Base-by-base conservation (phyloP, 2,888 invertebrate species). In the Eustalomyia histrio region DNA sequence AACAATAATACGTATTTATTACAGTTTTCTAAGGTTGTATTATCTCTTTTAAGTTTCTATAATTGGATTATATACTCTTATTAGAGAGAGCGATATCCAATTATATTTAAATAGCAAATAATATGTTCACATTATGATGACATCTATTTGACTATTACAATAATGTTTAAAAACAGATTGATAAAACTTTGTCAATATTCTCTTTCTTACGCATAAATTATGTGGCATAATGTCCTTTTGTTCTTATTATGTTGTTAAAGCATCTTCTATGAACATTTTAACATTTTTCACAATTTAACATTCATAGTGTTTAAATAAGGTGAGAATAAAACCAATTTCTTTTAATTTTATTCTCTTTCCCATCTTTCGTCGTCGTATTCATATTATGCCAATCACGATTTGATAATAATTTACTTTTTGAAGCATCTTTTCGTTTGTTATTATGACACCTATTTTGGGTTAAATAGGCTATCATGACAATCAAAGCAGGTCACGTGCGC, bases 381-480 rank as follows among this genome's bases (percentile, higher is more conserved):
- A 55, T 39, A 24, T 63, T 73, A 76, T 82, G 79, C 79, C 79
- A 79, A 76, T 75, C 79, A 76, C 79, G 82, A 76, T 82, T 82
- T 82, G 50, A 82, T 79, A 79, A 76, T 79, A 82, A 76, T 79
- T 81, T 75, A 76, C 76, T 73, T 76, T 74, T 53, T 64, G 60
- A 65, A 76, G 64, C 71, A 81, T 81, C 50, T 75, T 78, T 81
- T 78, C 74, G 61, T 78, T 83, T 76, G 71, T 63, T 64, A 76
- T 81, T 81, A 82, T 83, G 83, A 80, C 84, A 83, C 69, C 67
- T 79, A 80, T 80, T 80, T 82, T 61, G 76, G 79, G 68, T 75
- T 76, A 81, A 79, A 76, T 83, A 79, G 71, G 79, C 76, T 71
- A 82, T 63, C 72, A 78, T 80, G 39, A 69, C 63, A 75, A 47